Percentiles rank a stretch among this genome's conserved stretches.
Conservation (phyloP, 30 jellyfish, hydroid and myxozoan species). For the Pelagia noctiluca region DNA sequence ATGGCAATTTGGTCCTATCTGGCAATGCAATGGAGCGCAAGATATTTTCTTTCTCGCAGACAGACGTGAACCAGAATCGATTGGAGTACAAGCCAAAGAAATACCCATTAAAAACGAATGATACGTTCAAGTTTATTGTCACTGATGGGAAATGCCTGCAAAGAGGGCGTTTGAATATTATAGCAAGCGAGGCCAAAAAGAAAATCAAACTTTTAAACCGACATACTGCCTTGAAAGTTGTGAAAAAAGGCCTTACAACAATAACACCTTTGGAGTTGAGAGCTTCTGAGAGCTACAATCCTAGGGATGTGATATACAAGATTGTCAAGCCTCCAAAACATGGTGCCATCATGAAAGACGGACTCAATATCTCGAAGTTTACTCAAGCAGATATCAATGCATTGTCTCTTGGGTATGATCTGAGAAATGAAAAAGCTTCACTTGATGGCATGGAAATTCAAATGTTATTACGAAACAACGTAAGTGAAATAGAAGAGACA, state of each 20-base stretch:
- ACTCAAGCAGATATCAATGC: constrained; percentile 73
- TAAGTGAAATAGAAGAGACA: constrained; percentile 11
- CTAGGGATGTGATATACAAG: constrained; percentile 48
- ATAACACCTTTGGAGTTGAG: constrained; percentile 70
- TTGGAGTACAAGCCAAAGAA: constrained; percentile 28
- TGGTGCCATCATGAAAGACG: constrained; percentile 54
- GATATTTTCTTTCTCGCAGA: constrained; percentile 11
- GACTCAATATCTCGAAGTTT: constrained; percentile 20
- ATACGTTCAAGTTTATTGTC: constrained; percentile 56
- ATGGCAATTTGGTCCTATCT: constrained; percentile 49
- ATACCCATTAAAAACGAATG: constrained; percentile 56
- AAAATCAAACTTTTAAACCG: constrained; percentile 38
- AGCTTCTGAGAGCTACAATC: constrained; percentile 41
- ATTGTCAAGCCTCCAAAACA: constrained; percentile 12
- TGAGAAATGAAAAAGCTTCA: constrained; percentile 18
- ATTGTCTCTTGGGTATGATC: constrained; percentile 29
- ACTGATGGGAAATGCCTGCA: constrained; percentile 71
- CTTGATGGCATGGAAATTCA: constrained; percentile 13
- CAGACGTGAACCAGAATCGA: constrained; percentile 42
- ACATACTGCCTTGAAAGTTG: constrained; percentile 26
- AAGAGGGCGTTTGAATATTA: constrained; percentile 36
- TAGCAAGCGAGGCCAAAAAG: constrained; percentile 4
- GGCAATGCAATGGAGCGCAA: not conserved
- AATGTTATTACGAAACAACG: constrained; percentile 22
- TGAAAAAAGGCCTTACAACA: constrained; percentile 25